Evolutionary conservation across 1,140 invertebrate genomes (phyloP).

Genomic region (Drosophila insularis): DNA sequence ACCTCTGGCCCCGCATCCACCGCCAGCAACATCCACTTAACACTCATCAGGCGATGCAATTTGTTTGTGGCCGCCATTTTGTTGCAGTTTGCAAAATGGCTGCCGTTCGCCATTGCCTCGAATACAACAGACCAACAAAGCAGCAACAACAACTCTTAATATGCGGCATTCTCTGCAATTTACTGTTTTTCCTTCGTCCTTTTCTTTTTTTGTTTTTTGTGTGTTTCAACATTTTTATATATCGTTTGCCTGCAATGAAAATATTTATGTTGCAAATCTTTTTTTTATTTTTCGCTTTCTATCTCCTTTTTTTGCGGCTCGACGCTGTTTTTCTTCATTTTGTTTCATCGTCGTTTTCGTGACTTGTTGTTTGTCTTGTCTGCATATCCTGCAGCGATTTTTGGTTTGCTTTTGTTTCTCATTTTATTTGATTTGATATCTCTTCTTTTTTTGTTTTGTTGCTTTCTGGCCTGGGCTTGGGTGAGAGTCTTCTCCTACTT

Average conservation of each 20-base stretch:
- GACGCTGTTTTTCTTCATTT: slow-evolving; percentile 58
- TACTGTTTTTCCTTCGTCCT: slow-evolving; percentile 13
- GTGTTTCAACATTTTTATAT: slow-evolving; percentile 44
- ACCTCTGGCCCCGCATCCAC: neutral
- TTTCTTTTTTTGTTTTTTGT: slow-evolving; percentile 28
- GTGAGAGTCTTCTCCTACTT: slow-evolving; percentile 28
- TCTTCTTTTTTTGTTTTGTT: slow-evolving; percentile 36
- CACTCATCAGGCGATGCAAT: slow-evolving; percentile 64
- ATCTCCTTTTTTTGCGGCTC: slow-evolving; percentile 49
- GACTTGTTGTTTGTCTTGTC: slow-evolving; percentile 79
- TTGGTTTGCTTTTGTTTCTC: slow-evolving; percentile 24
- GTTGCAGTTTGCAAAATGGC: slow-evolving; percentile 70
- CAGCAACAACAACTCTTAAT: slow-evolving; percentile 69
- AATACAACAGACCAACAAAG: slow-evolving; percentile 15
- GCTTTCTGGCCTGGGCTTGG: slow-evolving; percentile 17
- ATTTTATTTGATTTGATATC: slow-evolving; percentile 17
- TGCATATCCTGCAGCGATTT: slow-evolving; percentile 78
- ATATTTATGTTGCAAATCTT: slow-evolving; percentile 78
- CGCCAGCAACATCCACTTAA: slow-evolving; percentile 48
- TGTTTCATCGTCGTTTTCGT: slow-evolving; percentile 56
- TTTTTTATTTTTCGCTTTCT: neutral
- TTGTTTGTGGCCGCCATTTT: slow-evolving; percentile 70
- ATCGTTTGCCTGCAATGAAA: slow-evolving; percentile 64
- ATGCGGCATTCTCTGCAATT: slow-evolving; percentile 57
- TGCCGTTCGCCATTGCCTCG: slow-evolving; percentile 30